A percentile compares a stretch with the other conserved stretches of the same genome.
phyloP scores from a whole-genome alignment of 1,140 invertebrate genomes.

The Drosophila tristis region DNA sequence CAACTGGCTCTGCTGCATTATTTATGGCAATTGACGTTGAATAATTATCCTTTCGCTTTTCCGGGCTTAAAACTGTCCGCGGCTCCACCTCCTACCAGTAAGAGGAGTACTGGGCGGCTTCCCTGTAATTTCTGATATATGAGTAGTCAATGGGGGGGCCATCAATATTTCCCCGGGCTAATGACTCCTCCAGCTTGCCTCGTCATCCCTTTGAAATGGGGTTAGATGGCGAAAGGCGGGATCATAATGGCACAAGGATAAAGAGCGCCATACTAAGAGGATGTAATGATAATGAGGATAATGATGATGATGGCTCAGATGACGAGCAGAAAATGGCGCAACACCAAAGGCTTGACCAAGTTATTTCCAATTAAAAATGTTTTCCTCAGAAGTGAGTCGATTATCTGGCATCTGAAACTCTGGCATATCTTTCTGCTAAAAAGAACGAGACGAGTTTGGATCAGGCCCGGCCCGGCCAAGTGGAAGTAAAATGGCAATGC shows the following conservation, averaged over 20 bases:
- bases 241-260: not conserved
- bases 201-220: constrained; percentile 35
- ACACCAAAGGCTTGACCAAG: constrained; percentile 1
- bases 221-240: not conserved
- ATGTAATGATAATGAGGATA: constrained; percentile 48
- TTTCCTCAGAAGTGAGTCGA: constrained; percentile 4
- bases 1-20: constrained; percentile 50
- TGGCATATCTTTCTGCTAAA: constrained; percentile 20
- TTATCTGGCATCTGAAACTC: not conserved
- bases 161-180: constrained; percentile 72
- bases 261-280: constrained; percentile 3
- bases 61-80: constrained; percentile 44
- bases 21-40: constrained; percentile 80
- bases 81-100: not conserved
- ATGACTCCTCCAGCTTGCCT: constrained; percentile 55
- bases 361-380: constrained; percentile 25
- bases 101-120: too few relatives aligned
- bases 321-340: constrained; percentile 26
- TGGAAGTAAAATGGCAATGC: too few relatives aligned
- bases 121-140: constrained; percentile 69
- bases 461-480: too few relatives aligned
- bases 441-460: too few relatives aligned
- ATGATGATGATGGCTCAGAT: constrained; percentile 42
- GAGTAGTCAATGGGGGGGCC: constrained; percentile 51
- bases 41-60: constrained; percentile 68